Evolutionary conservation across 2,888 invertebrate genomes (phyloP), one percentile per base, ranked within the genome.

Genomic region (Drosophila koepferae): DNA sequence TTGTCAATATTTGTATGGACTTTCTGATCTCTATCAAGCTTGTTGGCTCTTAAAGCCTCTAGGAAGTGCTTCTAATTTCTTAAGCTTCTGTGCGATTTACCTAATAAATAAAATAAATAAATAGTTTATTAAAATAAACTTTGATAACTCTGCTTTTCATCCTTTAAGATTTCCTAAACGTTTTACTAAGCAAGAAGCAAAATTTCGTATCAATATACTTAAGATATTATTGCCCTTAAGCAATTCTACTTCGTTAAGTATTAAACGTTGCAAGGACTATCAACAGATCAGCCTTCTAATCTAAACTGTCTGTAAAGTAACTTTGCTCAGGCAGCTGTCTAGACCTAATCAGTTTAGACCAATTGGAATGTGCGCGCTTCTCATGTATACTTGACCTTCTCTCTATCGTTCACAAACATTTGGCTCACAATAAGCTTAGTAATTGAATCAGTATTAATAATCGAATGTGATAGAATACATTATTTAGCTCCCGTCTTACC

Each of bases 401-500:
- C 4, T 16, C 4, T 16, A 14, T 2, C 46, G 28, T 49, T 31
- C 49, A 9, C 31, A 8, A 49, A 49, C 31, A 9, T 49, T 31
- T 31, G n/a, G 14, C 49, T 49, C 28, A 8, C n/a, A 1, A 40
- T 2, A 40, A 40, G 16, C 40, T 16, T 7, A 40, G 16, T 7
- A 40, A 38, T n/a, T 9, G 41, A n/a, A n/a, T 43, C 18, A 9
- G 3, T 41, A 3, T 43, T 3, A 18, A 10, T 43, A 8, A 9
- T n/a, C 3, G 1, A 2, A n/a, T n/a, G 3, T 18, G 43, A 18
- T 18, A 10, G 12, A 34, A n/a, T 2, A 34, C n/a, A 36, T 14
- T 12, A 23, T 34, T 51, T 6, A 10, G 5, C 14, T 14, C 0
- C 1, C 3, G 31, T 1, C 34, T 38, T 40, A 94, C 94, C 91